These are phyloP conservation scores for Ctenomys sociabilis DNA, from an alignment of 2,113 vertebrate species.

Conservation along the genomic window DNA sequence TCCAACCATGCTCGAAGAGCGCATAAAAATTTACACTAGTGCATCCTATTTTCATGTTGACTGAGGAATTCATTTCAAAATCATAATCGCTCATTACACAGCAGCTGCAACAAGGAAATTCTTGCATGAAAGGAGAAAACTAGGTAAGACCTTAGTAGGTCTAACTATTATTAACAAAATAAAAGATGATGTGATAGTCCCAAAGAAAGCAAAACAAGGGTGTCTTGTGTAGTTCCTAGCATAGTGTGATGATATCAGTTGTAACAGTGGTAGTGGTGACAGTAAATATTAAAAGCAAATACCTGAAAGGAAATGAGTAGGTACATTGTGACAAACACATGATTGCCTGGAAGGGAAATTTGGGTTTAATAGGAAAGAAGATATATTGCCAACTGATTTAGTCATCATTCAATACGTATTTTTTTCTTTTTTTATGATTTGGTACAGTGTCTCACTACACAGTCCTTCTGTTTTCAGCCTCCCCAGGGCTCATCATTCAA, in stretches of 20 bases:
- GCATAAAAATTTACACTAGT: not conserved
- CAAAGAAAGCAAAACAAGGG: not conserved
- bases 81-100: not conserved
- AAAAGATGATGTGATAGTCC: not conserved
- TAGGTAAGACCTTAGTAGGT: not conserved
- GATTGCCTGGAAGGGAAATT: not conserved
- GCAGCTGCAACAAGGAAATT: not conserved
- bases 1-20: not conserved
- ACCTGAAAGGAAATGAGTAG: slow-evolving; percentile 1
- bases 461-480: too few species aligned
- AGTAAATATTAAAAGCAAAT: not conserved
- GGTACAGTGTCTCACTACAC: too few species aligned
- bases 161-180: not conserved
- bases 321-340: not conserved
- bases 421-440: too few species aligned
- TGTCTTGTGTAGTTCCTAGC: not conserved
- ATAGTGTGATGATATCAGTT: not conserved
- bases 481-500: not conserved
- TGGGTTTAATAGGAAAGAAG: not conserved
- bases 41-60: not conserved
- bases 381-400: not conserved
- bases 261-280: not conserved
- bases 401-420: not conserved
- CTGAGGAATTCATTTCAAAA: slow-evolving; percentile 6
- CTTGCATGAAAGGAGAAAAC: not conserved